Evolutionary conservation across 2,888 invertebrate genomes (phyloP).

Genomic region (Phoronis australis): DNA sequence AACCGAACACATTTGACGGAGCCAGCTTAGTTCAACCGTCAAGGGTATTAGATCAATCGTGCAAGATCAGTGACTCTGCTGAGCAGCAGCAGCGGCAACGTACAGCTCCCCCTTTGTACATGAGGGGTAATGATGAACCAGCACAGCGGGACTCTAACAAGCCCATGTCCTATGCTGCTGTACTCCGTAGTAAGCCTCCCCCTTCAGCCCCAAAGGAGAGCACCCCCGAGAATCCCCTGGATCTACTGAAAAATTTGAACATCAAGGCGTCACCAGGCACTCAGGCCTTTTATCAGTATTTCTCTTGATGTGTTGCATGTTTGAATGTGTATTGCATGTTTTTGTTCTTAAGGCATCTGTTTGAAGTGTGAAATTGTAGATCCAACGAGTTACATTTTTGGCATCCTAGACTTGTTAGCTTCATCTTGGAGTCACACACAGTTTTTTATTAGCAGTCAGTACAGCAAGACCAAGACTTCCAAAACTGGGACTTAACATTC

Average conservation of each 20-base stretch:
- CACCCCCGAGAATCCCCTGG: conserved; percentile 36
- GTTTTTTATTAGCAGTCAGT: too few relatives aligned
- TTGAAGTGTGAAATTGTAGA: too few relatives aligned
- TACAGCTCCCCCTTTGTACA: background rate
- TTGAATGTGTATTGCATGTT: conserved; percentile 40
- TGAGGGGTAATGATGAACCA: background rate
- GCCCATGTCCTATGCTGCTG: conserved; percentile 23
- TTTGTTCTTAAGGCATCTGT: too few relatives aligned
- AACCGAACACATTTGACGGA: conserved; percentile 2
- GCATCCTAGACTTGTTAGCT: too few relatives aligned
- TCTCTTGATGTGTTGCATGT: conserved; percentile 13
- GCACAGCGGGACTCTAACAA: background rate
- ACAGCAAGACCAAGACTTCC: too few relatives aligned
- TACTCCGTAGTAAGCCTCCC: conserved; percentile 21
- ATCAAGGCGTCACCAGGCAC: conserved; percentile 25
- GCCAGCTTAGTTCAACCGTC: background rate
- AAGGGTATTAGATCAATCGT: background rate
- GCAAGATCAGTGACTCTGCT: too few relatives aligned
- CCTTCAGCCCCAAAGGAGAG: conserved; percentile 29
- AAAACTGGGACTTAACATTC: too few relatives aligned
- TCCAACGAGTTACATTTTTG: too few relatives aligned
- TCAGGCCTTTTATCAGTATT: conserved; percentile 16
- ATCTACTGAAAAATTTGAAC: conserved; percentile 39
- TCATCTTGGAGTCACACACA: too few relatives aligned
- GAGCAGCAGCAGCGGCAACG: conserved; percentile 8